Evolutionary conservation across 2,797 vertebrate genomes (phyloP).

Genomic region (Xyrichtys novacula): DNA sequence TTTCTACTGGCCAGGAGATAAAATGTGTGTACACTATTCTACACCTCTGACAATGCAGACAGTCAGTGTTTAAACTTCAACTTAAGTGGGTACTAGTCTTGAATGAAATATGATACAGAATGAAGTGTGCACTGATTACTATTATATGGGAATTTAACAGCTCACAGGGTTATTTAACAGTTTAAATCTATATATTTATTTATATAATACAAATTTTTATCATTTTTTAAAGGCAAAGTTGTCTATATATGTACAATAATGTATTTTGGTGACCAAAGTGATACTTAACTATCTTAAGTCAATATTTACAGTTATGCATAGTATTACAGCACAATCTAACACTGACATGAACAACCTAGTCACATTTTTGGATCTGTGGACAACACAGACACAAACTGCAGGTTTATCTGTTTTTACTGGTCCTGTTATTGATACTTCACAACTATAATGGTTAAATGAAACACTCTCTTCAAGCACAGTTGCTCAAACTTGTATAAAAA

Average conservation of each 20-base stretch:
- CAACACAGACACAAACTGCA: conserved; percentile 37
- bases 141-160: conserved; percentile 6
- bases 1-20: conserved; percentile 29
- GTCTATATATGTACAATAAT: conserved; percentile 39
- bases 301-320: conserved; percentile 60
- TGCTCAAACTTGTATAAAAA: conserved; percentile 33
- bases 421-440: conserved; percentile 63
- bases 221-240: conserved; percentile 21
- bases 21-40: conserved; percentile 17
- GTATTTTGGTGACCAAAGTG: not conserved
- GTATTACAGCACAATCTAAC: conserved; percentile 55
- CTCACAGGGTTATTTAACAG: conserved; percentile 11
- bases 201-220: conserved; percentile 14
- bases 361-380: conserved; percentile 36
- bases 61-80: conserved; percentile 20
- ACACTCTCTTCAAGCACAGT: conserved; percentile 45
- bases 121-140: conserved; percentile 19
- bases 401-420: conserved; percentile 61
- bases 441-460: conserved; percentile 22
- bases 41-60: conserved; percentile 30
- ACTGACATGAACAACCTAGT: conserved; percentile 40
- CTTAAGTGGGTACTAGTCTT: conserved; percentile 7
- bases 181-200: no score
- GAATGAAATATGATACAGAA: conserved; percentile 9
- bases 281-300: conserved; percentile 13